phyloP scores from a whole-genome alignment of 1,140 invertebrate genomes.

The Anagrus nilaparvatae region DNA sequence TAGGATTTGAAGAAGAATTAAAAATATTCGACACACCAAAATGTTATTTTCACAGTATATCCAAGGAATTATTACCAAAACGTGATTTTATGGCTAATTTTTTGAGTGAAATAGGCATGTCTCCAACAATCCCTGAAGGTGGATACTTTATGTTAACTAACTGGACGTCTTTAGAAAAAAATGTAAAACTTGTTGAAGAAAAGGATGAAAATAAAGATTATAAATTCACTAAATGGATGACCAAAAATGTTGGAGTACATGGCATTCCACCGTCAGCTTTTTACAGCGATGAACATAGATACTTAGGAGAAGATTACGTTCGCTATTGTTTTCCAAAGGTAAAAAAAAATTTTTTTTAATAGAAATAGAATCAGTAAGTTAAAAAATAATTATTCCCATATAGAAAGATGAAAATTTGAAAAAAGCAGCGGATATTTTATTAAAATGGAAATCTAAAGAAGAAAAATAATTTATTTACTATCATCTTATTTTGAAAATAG shows the following conservation, averaged over 20 bases:
- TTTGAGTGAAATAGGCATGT: slow-evolving; percentile 71
- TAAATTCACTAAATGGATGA: slow-evolving; percentile 87
- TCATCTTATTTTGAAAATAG: too few relatives aligned
- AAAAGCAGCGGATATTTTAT: too few relatives aligned
- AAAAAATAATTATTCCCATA: too few relatives aligned
- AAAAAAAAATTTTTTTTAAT: too few relatives aligned
- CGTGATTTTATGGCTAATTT: slow-evolving; percentile 73
- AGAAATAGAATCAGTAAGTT: too few relatives aligned
- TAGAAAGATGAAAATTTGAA: too few relatives aligned
- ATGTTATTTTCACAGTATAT: slow-evolving; percentile 75
- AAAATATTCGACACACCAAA: slow-evolving; percentile 56
- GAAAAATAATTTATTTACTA: too few relatives aligned
- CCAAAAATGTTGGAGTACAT: neutral
- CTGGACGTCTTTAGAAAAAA: slow-evolving; percentile 60
- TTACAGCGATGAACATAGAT: neutral
- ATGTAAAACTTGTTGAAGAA: slow-evolving; percentile 55
- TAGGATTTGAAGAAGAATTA: slow-evolving; percentile 79
- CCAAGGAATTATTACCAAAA: slow-evolving; percentile 71
- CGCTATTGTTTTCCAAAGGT: slow-evolving; percentile 8
- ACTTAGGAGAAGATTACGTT: neutral
- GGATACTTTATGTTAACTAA: slow-evolving; percentile 96
- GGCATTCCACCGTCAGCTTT: neutral
- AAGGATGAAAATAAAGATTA: slow-evolving; percentile 71
- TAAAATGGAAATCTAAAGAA: too few relatives aligned
- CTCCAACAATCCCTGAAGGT: slow-evolving; percentile 87